Conservation (phyloP, 2,888 invertebrate species). For the Hypolimnas misippus region DNA sequence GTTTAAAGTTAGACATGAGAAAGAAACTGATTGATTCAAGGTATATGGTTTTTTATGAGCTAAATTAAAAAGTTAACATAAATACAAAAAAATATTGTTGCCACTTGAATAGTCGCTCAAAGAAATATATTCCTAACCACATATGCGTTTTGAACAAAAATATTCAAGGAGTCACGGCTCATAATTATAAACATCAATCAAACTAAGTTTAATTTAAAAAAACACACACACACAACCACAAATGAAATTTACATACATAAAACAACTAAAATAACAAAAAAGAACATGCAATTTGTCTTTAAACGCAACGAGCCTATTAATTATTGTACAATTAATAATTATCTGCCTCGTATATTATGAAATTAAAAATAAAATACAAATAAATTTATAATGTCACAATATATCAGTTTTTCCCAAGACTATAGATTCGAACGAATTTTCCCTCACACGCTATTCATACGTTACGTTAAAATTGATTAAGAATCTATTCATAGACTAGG, state of each 20-base stretch:
- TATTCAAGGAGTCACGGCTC: too few species aligned
- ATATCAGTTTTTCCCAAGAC: constrained; percentile 7
- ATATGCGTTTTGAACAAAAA: too few species aligned
- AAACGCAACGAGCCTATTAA: too few species aligned
- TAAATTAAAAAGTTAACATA: too few species aligned
- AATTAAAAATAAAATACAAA: neutral
- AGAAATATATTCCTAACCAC: too few species aligned
- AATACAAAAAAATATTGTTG: too few species aligned
- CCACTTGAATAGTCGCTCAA: too few species aligned
- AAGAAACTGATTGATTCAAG: too few species aligned
- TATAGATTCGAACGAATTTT: constrained; percentile 36
- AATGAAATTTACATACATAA: neutral
- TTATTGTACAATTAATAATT: neutral
- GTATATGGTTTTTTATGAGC: too few species aligned
- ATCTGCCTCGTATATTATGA: neutral
- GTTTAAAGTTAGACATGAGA: too few species aligned
- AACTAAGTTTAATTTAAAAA: neutral
- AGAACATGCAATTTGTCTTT: neutral
- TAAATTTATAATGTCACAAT: neutral
- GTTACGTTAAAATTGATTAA: constrained; percentile 35
- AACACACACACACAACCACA: neutral
- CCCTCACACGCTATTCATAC: constrained; percentile 26
- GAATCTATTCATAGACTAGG: constrained; percentile 28
- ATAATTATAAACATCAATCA: too few species aligned
- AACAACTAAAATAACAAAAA: neutral